Base-by-base conservation (phyloP, 2,113 vertebrate species). In the Chaenogobius annularis region DNA sequence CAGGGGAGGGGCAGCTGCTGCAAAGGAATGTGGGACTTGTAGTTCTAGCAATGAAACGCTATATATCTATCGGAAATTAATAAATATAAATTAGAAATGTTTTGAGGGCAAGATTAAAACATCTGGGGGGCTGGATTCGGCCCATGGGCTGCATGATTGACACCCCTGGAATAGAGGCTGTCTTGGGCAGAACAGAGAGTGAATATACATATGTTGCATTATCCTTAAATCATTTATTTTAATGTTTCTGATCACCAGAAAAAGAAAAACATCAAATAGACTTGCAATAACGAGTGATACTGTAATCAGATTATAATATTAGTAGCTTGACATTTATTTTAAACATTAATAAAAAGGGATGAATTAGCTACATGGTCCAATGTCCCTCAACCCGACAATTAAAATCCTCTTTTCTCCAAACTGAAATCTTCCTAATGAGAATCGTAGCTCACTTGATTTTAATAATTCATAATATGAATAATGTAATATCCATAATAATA, bases 401-500 rank as follows among this genome's bases (percentile, higher is more conserved):
- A 74, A 73, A 81, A 59, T 2, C 58, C 68, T 47, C 58, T 79
- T 56, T 55, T 22, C 22, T 22, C 1, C 6, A 19, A 50, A 50
- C 6, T 50, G 54, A 66, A 47, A 70, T 47, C 73, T 58, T 65
- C 72, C 78, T 17, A 22, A 59, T 50, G 62, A 46, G 35, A 74
- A 71, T 77, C 80, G 83, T 74, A 83, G 55, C 82, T 84, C 78
- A 73, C 75, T 67, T 73, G 37, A 69, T 79, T 82, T 90, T 56
- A 93, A 91, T 90, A 86, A 90, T 92, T 90, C 78, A 89, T 75
- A 17, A 66, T 55, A 75, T 91, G 88, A 90, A 90, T 92, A 91
- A 90, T 90, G 81, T 72, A 88, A 89, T 70, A 74, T 83, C 75
- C 72, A 86, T 83, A 75, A 81, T 85, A 75, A 82, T 85, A 80